phyloP scores from a whole-genome alignment of 1,140 invertebrate species.

The Parasteatoda tepidariorum region DNA sequence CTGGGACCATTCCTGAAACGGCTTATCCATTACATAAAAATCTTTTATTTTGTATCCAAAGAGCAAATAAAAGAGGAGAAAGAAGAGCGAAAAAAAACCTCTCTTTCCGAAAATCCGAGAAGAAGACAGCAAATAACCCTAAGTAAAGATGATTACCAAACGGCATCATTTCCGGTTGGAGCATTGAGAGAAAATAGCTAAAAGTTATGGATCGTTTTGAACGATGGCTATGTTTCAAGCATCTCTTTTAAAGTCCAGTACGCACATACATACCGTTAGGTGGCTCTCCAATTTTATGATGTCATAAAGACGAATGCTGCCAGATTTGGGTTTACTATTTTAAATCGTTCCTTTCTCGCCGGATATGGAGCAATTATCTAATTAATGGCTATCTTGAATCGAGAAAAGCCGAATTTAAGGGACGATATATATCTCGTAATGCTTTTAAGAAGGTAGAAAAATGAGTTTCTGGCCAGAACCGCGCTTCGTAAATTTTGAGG shows the following conservation, averaged over 20 bases:
- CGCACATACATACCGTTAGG: constrained; percentile 6
- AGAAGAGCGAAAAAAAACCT: neutral
- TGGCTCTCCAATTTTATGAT: constrained; percentile 52
- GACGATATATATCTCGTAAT: constrained; percentile 36
- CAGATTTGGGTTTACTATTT: constrained; percentile 56
- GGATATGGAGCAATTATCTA: constrained; percentile 57
- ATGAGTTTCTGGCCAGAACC: neutral
- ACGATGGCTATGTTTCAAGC: neutral
- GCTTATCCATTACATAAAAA: constrained; percentile 4
- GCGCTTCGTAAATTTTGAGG: constrained; percentile 45
- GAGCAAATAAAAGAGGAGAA: neutral
- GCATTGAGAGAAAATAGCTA: constrained; percentile 23
- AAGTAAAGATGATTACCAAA: constrained; percentile 1
- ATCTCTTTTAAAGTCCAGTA: constrained; percentile 39
- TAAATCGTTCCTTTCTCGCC: constrained; percentile 44
- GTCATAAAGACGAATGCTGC: constrained; percentile 57
- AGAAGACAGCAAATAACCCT: neutral
- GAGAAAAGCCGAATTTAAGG: constrained; percentile 35
- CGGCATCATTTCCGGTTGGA: constrained; percentile 27
- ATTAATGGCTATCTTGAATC: constrained; percentile 57
- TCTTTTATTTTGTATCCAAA: constrained; percentile 13
- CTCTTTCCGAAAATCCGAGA: neutral
- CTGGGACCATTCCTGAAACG: neutral
- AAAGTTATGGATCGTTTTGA: constrained; percentile 48
- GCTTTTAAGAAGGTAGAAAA: neutral